These are phyloP conservation scores for Cyanocitta stelleri DNA, from an alignment of 2,113 vertebrate genomes.

Conservation along the genomic window DNA sequence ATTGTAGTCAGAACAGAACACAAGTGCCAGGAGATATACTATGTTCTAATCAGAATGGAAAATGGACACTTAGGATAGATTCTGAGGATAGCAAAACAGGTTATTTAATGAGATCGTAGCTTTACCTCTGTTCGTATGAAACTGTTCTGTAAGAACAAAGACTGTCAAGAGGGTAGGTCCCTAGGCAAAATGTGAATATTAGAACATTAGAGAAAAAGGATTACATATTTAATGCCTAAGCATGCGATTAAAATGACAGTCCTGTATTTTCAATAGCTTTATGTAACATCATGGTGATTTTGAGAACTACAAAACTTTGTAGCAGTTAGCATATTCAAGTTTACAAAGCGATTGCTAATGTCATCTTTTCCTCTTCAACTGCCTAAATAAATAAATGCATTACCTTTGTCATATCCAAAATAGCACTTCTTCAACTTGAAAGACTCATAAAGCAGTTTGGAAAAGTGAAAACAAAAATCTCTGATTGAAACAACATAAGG, in stretches of 20 bases:
- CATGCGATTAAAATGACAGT: neutral
- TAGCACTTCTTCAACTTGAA: neutral
- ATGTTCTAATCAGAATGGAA: neutral
- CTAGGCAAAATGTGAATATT: neutral
- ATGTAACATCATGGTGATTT: neutral
- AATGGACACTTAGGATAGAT: neutral
- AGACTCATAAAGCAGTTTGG: neutral
- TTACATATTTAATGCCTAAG: neutral
- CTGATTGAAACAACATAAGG: accelerated
- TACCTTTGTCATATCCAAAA: neutral
- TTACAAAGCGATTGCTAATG: neutral
- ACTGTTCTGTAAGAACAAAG: neutral
- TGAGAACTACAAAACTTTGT: neutral
- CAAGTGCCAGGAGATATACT: neutral
- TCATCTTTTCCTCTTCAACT: neutral
- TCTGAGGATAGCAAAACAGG: neutral
- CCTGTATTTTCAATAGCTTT: neutral
- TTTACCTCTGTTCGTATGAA: neutral
- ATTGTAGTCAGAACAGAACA: neutral
- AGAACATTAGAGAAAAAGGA: neutral
- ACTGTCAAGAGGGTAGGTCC: neutral
- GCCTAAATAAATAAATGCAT: neutral
- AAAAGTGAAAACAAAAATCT: neutral
- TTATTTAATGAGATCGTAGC: neutral
- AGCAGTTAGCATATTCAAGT: neutral